These are phyloP conservation scores for Nomada lathburiana DNA, from an alignment of 2,888 invertebrate genomes.

Conservation along the genomic window DNA sequence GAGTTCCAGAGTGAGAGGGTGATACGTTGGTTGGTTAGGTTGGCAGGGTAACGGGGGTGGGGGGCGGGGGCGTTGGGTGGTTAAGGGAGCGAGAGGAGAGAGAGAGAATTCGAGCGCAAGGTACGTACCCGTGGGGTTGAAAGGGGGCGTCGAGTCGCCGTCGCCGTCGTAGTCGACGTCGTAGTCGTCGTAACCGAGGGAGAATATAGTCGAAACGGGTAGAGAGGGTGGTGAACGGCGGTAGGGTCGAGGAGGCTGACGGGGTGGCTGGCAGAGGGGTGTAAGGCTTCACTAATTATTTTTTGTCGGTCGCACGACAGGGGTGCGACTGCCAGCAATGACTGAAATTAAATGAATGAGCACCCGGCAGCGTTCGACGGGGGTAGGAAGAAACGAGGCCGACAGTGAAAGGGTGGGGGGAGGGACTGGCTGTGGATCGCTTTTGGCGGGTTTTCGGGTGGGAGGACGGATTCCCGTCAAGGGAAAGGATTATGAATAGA, in stretches of 20 bases:
- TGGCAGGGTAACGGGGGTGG: conserved; percentile 78
- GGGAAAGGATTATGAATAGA: conserved; percentile 75
- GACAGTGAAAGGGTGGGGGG: conserved; percentile 26
- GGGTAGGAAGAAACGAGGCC: conserved; percentile 43
- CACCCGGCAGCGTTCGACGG: conserved; percentile 69
- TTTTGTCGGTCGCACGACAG: conserved; percentile 83
- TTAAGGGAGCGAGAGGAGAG: conserved; percentile 57
- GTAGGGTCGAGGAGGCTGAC: conserved; percentile 18
- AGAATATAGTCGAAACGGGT: conserved; percentile 63
- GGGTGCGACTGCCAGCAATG: conserved; percentile 82
- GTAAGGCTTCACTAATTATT: conserved; percentile 84
- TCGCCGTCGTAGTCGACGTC: conserved; percentile 51
- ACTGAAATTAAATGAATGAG: conserved; percentile 84
- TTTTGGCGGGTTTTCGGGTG: conserved; percentile 62
- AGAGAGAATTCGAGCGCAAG: conserved; percentile 81
- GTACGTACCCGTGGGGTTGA: conserved; percentile 80
- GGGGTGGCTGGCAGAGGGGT: conserved; percentile 71
- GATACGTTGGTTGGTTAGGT: conserved; percentile 73
- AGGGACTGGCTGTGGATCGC: conserved; percentile 57
- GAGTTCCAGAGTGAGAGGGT: conserved; percentile 49
- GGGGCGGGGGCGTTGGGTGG: conserved; percentile 50
- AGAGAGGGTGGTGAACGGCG: conserved; percentile 47
- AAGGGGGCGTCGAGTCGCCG: conserved; percentile 74
- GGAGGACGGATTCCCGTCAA: conserved; percentile 46
- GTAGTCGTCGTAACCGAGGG: conserved; percentile 56